Conservation (phyloP, 1,140 invertebrate species). For the Leptinotarsa defecta region DNA sequence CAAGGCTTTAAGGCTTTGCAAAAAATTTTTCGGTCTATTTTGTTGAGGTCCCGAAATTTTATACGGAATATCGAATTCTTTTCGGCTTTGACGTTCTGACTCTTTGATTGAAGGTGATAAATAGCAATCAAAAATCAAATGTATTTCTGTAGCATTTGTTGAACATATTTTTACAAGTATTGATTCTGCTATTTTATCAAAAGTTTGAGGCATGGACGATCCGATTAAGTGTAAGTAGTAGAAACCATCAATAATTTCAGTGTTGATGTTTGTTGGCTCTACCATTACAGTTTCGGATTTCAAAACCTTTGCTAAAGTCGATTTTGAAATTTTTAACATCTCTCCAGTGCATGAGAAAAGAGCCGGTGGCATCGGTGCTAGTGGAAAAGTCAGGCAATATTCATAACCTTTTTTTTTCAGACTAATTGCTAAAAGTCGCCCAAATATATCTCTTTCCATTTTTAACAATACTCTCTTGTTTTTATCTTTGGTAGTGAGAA, state of each 20-base stretch:
- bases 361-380: conserved; percentile 47
- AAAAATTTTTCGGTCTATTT: no score
- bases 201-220: not conserved
- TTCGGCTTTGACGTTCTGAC: not conserved
- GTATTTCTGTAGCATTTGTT: no score
- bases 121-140: no score
- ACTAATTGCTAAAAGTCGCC: conserved; percentile 44
- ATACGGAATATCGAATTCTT: not conserved
- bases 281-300: conserved; percentile 35
- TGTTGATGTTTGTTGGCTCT: conserved; percentile 22
- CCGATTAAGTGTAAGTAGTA: conserved; percentile 36
- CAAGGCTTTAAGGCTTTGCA: not conserved
- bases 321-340: conserved; percentile 50
- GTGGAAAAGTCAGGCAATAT: conserved; percentile 46
- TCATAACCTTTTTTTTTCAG: conserved; percentile 48
- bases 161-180: no score
- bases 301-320: conserved; percentile 36
- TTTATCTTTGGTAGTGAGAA: conserved; percentile 27
- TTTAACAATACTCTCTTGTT: conserved; percentile 40
- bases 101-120: no score
- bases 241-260: conserved; percentile 47
- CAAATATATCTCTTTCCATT: conserved; percentile 51
- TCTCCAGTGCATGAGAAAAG: conserved; percentile 46
- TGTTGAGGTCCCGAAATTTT: not conserved
- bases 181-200: conserved; percentile 4